These are phyloP conservation scores for Nomada hirtipes DNA, from an alignment of 2,888 invertebrate species.

Conservation along the genomic window DNA sequence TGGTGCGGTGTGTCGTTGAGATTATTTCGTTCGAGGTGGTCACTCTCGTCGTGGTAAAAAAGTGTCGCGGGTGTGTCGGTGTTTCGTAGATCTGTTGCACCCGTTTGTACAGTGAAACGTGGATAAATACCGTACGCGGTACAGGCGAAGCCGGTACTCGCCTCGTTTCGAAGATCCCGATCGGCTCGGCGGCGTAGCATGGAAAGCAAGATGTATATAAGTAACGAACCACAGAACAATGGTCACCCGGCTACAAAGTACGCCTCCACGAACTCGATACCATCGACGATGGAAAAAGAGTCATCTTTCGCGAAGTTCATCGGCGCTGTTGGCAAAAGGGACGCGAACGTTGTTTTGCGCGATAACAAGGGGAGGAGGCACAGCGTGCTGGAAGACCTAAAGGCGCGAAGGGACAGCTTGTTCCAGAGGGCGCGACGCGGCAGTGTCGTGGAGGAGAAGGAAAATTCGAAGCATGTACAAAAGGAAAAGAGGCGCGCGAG, in stretches of 20 bases:
- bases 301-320: slow-evolving; percentile 64
- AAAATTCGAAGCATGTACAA: slow-evolving; percentile 61
- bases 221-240: slow-evolving; percentile 75
- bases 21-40: neutral
- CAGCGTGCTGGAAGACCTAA: slow-evolving; percentile 83
- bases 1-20: slow-evolving; percentile 12
- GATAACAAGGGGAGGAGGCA: slow-evolving; percentile 78
- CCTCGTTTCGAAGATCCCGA: neutral
- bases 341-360: slow-evolving; percentile 66
- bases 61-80: neutral
- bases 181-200: slow-evolving; percentile 49
- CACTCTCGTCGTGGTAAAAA: neutral
- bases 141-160: neutral
- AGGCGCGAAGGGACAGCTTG: slow-evolving; percentile 80
- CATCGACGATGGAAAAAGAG: slow-evolving; percentile 77
- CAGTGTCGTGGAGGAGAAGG: slow-evolving; percentile 78
- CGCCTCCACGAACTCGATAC: slow-evolving; percentile 82
- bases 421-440: slow-evolving; percentile 78
- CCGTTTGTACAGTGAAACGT: neutral
- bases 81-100: neutral
- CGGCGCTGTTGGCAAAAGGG: slow-evolving; percentile 40
- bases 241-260: slow-evolving; percentile 76
- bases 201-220: slow-evolving; percentile 79
- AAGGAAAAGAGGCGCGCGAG: slow-evolving; percentile 76
- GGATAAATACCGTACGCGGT: neutral